Evolutionary conservation across 2,113 vertebrate species (phyloP).

Genomic region (Zapornia atra): DNA sequence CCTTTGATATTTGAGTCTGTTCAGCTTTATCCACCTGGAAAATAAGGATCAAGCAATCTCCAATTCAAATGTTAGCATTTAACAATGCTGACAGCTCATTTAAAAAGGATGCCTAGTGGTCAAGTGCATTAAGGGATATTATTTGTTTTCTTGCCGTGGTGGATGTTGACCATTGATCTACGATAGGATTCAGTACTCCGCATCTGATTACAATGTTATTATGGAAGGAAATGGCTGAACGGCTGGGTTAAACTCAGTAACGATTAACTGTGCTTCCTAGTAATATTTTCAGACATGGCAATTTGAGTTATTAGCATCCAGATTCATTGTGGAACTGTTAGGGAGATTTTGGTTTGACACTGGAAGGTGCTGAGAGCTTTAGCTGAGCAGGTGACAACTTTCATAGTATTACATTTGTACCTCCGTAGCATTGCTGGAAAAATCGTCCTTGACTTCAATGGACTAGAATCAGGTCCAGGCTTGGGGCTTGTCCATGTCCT

Average conservation of each 20-base stretch:
- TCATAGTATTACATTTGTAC: background rate
- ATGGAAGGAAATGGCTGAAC: background rate
- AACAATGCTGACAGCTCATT: background rate
- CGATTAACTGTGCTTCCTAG: background rate
- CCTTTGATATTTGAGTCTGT: background rate
- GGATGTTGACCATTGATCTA: background rate
- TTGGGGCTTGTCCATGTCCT: background rate
- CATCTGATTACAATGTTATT: background rate
- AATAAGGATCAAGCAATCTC: background rate
- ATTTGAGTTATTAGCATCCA: background rate
- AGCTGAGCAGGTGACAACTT: background rate
- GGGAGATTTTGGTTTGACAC: background rate
- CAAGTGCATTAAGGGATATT: background rate
- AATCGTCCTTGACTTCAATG: background rate
- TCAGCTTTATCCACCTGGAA: background rate
- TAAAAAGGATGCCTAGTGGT: background rate
- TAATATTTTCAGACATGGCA: background rate
- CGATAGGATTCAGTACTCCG: background rate
- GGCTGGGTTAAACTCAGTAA: background rate
- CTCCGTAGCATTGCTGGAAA: background rate
- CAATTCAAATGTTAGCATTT: background rate
- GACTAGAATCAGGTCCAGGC: background rate
- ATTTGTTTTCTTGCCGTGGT: background rate
- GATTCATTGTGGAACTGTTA: background rate
- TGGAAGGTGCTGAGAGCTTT: background rate